Percentiles rank a stretch among this genome's conserved stretches.
phyloP scores from a whole-genome alignment of 2,797 vertebrate genomes.

The Lithobates sylvaticus region DNA sequence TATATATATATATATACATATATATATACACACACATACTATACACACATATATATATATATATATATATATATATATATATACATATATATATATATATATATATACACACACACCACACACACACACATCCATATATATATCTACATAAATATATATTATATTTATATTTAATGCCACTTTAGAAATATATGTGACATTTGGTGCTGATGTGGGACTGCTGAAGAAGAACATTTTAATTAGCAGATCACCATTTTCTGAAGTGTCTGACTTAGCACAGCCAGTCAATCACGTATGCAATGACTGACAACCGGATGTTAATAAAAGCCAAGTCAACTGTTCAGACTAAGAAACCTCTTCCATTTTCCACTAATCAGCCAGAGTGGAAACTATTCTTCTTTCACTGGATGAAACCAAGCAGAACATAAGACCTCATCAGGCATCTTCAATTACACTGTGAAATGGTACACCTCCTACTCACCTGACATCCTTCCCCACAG shows the following conservation, averaged over 20 bases:
- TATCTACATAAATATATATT: too few relatives aligned
- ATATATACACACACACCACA: too few relatives aligned
- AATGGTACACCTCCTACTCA: constrained; percentile 67
- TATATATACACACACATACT: too few relatives aligned
- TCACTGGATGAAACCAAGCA: neutral
- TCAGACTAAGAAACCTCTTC: neutral
- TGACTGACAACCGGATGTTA: neutral
- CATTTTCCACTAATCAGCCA: constrained; percentile 12
- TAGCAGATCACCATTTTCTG: neutral
- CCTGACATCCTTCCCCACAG: constrained; percentile 98
- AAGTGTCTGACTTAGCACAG: neutral
- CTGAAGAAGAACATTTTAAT: neutral
- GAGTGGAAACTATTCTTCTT: neutral
- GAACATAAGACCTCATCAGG: neutral
- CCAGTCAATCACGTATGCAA: neutral
- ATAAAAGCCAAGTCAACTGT: neutral
- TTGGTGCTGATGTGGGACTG: neutral
- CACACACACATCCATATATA: too few relatives aligned
- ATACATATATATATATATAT: too few relatives aligned
- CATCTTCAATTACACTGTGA: neutral
- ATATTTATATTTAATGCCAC: too few relatives aligned
- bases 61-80: too few relatives aligned
- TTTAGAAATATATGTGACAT: neutral
- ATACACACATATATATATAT: too few relatives aligned
- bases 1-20: too few relatives aligned